These are phyloP conservation scores for Pitta sordida DNA, from an alignment of 2,113 vertebrate genomes.

Conservation along the genomic window DNA sequence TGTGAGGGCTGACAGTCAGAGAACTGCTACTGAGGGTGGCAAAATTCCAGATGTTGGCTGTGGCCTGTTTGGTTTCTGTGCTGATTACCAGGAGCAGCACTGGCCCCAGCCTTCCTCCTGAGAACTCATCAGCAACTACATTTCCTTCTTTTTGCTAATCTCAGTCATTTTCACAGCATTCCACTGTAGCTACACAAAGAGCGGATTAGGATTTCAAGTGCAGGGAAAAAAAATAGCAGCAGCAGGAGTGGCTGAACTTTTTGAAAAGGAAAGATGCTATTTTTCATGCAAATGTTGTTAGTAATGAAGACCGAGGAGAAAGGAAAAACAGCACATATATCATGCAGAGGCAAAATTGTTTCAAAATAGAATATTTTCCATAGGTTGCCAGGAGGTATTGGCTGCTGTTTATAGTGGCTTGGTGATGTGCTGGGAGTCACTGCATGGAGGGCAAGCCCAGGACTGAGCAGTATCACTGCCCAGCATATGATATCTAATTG, in stretches of 20 bases:
- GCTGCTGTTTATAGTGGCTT: background rate
- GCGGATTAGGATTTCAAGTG: constrained; percentile 23
- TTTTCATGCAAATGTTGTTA: constrained; percentile 59
- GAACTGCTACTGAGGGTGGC: background rate
- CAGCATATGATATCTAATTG: background rate
- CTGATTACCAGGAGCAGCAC: background rate
- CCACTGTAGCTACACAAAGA: background rate
- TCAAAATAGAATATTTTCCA: constrained; percentile 39
- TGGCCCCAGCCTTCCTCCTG: background rate
- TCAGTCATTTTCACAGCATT: constrained; percentile 6
- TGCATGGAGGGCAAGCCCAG: background rate
- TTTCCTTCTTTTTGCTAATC: background rate
- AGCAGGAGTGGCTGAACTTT: constrained; percentile 31
- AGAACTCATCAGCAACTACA: background rate
- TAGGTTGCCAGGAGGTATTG: background rate
- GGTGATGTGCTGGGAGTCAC: background rate
- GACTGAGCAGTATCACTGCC: background rate
- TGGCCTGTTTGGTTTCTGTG: background rate
- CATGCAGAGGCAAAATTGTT: constrained; percentile 28
- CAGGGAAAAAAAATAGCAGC: background rate
- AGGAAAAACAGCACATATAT: constrained; percentile 39
- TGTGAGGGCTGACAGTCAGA: background rate
- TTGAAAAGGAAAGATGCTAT: constrained; percentile 2
- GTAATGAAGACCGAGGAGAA: constrained; percentile 33
- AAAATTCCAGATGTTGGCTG: background rate